Conservation (phyloP, 2,797 vertebrate species). For the Esox lucius region DNA sequence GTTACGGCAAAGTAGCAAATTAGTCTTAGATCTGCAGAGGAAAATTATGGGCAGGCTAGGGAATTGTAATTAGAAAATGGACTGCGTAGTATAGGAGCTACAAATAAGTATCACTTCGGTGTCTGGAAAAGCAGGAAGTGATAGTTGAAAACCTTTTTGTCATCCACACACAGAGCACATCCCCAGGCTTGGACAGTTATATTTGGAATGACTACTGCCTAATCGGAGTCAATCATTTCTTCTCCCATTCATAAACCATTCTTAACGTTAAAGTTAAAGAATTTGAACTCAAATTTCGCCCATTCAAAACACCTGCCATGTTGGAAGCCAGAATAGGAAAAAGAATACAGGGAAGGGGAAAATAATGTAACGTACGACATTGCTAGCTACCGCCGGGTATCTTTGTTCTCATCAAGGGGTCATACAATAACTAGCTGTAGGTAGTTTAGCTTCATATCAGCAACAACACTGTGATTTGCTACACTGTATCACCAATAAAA, state of each 20-base stretch:
- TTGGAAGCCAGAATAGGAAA: background rate
- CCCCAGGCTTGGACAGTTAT: background rate
- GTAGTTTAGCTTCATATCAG: conserved; percentile 1
- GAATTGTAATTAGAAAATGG: background rate
- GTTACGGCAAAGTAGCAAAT: background rate
- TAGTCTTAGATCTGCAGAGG: background rate
- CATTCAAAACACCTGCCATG: background rate
- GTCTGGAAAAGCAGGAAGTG: conserved; percentile 3
- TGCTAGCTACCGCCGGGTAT: background rate
- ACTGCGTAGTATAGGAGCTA: background rate
- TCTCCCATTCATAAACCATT: background rate
- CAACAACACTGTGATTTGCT: background rate
- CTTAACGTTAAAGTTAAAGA: background rate
- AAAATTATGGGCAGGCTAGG: background rate
- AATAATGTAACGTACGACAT: background rate
- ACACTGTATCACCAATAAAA: background rate
- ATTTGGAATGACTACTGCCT: conserved; percentile 5
- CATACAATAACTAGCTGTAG: background rate
- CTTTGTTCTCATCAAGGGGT: conserved; percentile 7
- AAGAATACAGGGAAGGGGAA: background rate
- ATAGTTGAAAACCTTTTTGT: background rate
- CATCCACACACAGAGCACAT: background rate
- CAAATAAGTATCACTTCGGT: background rate
- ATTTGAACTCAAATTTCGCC: background rate
- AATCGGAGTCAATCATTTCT: background rate